phyloP scores from a whole-genome alignment of 2,113 vertebrate species.

The Poeciliopsis occidentalis region DNA sequence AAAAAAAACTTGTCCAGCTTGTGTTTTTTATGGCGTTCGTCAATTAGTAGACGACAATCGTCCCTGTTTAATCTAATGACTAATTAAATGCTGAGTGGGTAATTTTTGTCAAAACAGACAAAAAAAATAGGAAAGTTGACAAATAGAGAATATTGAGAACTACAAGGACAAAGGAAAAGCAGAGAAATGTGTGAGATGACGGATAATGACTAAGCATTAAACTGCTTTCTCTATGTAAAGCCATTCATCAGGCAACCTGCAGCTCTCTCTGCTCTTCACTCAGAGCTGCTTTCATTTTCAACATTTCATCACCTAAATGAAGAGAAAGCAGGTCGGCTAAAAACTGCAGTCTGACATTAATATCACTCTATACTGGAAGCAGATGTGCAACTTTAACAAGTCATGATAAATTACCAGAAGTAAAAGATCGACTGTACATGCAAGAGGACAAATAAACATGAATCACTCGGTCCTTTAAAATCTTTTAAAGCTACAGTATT shows the following conservation, averaged over 20 bases:
- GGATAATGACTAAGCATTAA: slow-evolving; percentile 64
- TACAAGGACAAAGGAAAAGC: not conserved
- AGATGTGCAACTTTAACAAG: slow-evolving; percentile 12
- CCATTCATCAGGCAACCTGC: slow-evolving; percentile 57
- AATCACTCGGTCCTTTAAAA: not conserved
- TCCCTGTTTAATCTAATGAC: too few species aligned
- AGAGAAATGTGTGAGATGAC: slow-evolving; percentile 23
- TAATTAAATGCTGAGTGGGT: too few species aligned
- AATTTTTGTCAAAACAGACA: not conserved
- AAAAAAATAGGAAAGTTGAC: not conserved
- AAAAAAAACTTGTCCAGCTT: too few species aligned
- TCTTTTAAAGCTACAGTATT: not conserved
- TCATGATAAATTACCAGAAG: not conserved
- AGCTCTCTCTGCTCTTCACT: slow-evolving; percentile 29
- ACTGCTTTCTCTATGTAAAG: slow-evolving; percentile 47
- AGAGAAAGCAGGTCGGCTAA: slow-evolving; percentile 3
- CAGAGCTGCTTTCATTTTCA: slow-evolving; percentile 21
- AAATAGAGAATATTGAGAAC: not conserved
- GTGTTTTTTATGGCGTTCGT: too few species aligned
- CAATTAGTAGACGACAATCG: too few species aligned
- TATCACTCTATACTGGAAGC: slow-evolving; percentile 16
- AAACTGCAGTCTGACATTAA: slow-evolving; percentile 14
- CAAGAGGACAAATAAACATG: not conserved
- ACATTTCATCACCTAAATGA: slow-evolving; percentile 27
- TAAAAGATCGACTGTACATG: not conserved